Evolutionary conservation across 2,113 vertebrate species (phyloP).

Genomic region (Dinomys branickii): DNA sequence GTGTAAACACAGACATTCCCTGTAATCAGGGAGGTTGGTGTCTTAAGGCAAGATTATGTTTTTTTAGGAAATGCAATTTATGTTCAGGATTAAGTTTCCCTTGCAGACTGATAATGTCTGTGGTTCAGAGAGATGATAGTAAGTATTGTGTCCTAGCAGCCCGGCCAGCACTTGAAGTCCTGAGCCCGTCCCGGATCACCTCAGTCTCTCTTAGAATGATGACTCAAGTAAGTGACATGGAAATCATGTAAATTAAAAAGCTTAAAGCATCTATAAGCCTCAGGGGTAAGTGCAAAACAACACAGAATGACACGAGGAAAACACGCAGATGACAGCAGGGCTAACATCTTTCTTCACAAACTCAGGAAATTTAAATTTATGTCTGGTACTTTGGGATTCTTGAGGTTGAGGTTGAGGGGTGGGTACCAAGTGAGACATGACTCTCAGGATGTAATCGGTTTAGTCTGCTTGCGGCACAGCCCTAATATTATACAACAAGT

Average conservation of each 20-base stretch:
- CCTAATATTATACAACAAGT: constrained; percentile 41
- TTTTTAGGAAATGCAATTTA: constrained; percentile 93
- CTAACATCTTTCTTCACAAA: constrained; percentile 24
- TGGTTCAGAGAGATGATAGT: constrained; percentile 87
- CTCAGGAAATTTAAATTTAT: constrained; percentile 68
- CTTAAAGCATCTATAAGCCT: neutral
- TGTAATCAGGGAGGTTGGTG: constrained; percentile 89
- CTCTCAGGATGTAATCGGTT: constrained; percentile 63
- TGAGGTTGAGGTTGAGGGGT: constrained; percentile 28
- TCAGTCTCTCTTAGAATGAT: constrained; percentile 30
- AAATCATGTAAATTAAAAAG: constrained; percentile 43
- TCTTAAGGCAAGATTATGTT: constrained; percentile 92
- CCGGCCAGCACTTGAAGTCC: constrained; percentile 77
- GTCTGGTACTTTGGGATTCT: constrained; percentile 26
- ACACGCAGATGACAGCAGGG: neutral
- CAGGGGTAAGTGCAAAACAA: neutral
- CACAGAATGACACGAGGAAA: neutral
- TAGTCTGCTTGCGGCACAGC: constrained; percentile 38
- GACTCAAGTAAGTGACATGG: constrained; percentile 2
- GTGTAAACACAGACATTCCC: constrained; percentile 93
- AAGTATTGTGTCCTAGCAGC: constrained; percentile 83
- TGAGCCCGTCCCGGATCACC: constrained; percentile 27
- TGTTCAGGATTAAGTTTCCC: constrained; percentile 88
- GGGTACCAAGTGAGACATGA: constrained; percentile 28
- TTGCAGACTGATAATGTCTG: constrained; percentile 88